Conservation (phyloP, 1,140 invertebrate genomes). For the Calliopsis andreniformis region DNA sequence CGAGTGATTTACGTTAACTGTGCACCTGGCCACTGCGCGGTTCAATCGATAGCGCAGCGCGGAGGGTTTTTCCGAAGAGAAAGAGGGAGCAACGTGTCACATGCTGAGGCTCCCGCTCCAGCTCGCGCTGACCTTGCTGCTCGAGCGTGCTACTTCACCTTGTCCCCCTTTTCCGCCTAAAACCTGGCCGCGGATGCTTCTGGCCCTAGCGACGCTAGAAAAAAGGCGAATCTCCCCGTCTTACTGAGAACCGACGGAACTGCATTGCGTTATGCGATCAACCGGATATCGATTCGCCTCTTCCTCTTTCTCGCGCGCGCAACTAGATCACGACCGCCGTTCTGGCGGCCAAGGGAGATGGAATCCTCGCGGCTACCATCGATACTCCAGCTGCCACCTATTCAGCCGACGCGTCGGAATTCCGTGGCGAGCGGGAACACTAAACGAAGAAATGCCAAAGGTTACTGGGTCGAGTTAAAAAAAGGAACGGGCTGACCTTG, state of each 20-base stretch:
- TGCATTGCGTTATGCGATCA: conserved; percentile 12
- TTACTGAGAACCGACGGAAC: neutral
- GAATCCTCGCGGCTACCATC: neutral
- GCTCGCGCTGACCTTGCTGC: conserved; percentile 29
- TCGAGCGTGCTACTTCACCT: conserved; percentile 38
- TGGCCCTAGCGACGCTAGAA: neutral
- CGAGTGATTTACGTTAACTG: neutral
- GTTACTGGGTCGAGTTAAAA: conserved; percentile 25
- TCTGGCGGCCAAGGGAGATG: neutral
- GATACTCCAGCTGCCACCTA: neutral
- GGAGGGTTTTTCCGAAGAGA: neutral
- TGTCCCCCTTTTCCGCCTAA: conserved; percentile 36
- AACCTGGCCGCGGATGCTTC: conserved; percentile 8
- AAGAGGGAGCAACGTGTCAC: neutral
- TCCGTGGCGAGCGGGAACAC: neutral
- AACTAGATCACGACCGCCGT: neutral
- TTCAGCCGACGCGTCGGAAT: neutral
- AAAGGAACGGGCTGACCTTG: conserved; percentile 13
- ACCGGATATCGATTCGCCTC: conserved; percentile 31
- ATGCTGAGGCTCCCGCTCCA: conserved; percentile 10
- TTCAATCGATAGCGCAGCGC: neutral
- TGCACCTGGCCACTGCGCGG: neutral
- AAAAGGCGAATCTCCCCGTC: neutral
- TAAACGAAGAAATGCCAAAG: conserved; percentile 46
- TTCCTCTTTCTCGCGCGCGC: too few relatives aligned